phyloP scores from a whole-genome alignment of 2,797 vertebrate species.

The Diceros bicornis region DNA sequence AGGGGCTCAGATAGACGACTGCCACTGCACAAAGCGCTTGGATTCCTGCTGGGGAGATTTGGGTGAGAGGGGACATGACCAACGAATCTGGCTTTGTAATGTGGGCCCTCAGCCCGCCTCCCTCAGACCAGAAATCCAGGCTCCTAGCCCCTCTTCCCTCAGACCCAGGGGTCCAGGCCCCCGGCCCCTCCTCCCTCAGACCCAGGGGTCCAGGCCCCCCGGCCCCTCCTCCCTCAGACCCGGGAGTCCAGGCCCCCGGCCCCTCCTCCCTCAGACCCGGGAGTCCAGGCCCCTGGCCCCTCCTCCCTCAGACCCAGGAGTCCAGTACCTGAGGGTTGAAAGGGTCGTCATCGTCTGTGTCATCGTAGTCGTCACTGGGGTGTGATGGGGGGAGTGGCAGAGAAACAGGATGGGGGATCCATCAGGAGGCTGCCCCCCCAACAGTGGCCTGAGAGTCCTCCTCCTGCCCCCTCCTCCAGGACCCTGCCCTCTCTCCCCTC shows the following conservation, averaged over 20 bases:
- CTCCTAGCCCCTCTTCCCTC: background rate
- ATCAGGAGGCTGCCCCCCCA: conserved; percentile 59
- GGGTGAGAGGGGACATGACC: background rate
- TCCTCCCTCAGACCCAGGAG: background rate
- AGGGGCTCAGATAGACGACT: conserved; percentile 98
- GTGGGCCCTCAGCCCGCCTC: background rate
- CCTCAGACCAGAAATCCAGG: background rate
- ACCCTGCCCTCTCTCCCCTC: conserved; percentile 23
- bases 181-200: background rate
- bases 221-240: background rate
- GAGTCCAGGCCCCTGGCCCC: background rate
- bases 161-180: background rate
- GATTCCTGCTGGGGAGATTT: conserved; percentile 92
- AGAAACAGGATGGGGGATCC: conserved; percentile 70
- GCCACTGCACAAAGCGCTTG: conserved; percentile 98
- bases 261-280: background rate
- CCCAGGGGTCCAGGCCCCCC: background rate
- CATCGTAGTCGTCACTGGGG: conserved; percentile 88
- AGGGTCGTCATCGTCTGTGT: conserved; percentile 89
- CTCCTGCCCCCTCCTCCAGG: background rate
- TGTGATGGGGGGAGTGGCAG: conserved; percentile 46
- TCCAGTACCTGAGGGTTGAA: conserved; percentile 89
- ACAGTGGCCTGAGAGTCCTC: background rate
- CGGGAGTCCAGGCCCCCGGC: background rate
- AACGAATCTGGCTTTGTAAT: no score